Evolutionary conservation across 1,140 invertebrate genomes (phyloP).

Genomic region (Ceratina australensis): DNA sequence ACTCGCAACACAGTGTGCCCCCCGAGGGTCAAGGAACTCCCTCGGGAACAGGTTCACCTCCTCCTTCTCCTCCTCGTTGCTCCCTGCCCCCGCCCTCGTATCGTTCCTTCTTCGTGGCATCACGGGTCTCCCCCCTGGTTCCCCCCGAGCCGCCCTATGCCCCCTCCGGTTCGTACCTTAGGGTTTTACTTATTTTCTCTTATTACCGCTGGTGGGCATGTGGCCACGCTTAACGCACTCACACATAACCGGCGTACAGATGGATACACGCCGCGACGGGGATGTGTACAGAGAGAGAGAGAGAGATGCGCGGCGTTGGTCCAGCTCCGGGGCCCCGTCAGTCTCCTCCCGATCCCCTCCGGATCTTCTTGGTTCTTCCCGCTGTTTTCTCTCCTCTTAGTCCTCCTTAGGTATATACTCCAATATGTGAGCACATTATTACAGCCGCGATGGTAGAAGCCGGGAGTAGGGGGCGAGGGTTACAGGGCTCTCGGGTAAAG

Average conservation of each 20-base stretch:
- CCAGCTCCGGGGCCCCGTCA: slow-evolving; percentile 54
- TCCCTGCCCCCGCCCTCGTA: slow-evolving; percentile 3
- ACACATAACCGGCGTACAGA: slow-evolving; percentile 38
- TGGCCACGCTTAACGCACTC: slow-evolving; percentile 62
- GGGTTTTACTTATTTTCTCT: slow-evolving; percentile 75
- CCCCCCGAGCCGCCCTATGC: slow-evolving; percentile 63
- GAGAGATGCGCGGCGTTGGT: slow-evolving; percentile 36
- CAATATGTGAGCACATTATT: slow-evolving; percentile 69
- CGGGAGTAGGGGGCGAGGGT: not conserved
- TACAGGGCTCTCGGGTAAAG: slow-evolving; percentile 36
- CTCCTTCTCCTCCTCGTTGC: slow-evolving; percentile 58
- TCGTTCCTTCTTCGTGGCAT: slow-evolving; percentile 20
- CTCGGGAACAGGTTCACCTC: slow-evolving; percentile 80
- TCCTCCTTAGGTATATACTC: slow-evolving; percentile 54
- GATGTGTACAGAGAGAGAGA: slow-evolving; percentile 5
- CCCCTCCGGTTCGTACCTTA: slow-evolving; percentile 71
- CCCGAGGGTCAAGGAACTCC: slow-evolving; percentile 79
- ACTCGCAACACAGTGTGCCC: slow-evolving; percentile 62
- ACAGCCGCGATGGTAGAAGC: slow-evolving; percentile 50
- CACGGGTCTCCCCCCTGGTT: slow-evolving; percentile 19
- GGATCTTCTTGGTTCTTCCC: slow-evolving; percentile 22
- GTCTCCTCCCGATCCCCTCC: slow-evolving; percentile 31
- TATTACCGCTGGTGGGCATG: slow-evolving; percentile 71
- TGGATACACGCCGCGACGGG: not conserved
- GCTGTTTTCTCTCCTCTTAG: slow-evolving; percentile 26